These are phyloP conservation scores for Clavelina lepadiformis DNA, from an alignment of 23 tunicate genomes.

Conservation along the genomic window DNA sequence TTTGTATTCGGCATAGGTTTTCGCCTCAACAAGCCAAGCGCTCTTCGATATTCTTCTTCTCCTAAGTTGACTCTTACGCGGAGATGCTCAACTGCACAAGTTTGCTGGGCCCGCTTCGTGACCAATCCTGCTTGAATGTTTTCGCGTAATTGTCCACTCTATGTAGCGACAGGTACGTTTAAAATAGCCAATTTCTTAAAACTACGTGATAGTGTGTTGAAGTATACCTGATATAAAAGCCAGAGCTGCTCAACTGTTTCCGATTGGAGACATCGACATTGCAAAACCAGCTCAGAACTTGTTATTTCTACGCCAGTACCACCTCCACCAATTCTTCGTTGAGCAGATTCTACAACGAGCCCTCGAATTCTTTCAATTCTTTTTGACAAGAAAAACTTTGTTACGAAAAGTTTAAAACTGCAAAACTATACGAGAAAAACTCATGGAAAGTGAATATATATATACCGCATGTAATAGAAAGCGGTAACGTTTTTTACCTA, in stretches of 20 bases:
- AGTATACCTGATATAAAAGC: conserved; percentile 90
- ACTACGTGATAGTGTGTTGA: not conserved
- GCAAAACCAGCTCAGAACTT: conserved; percentile 63
- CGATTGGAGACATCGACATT: conserved; percentile 75
- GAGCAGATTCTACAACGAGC: conserved; percentile 64
- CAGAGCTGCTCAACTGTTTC: conserved; percentile 87
- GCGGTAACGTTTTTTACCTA: conserved; percentile 32
- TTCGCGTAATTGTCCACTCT: conserved; percentile 90
- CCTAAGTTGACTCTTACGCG: conserved; percentile 50
- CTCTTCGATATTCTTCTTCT: conserved; percentile 86
- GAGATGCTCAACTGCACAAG: conserved; percentile 62
- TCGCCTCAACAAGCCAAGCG: conserved; percentile 74
- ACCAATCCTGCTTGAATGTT: conserved; percentile 77
- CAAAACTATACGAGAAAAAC: too few relatives aligned
- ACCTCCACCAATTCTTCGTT: conserved; percentile 66
- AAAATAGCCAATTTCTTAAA: not conserved
- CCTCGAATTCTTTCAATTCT: conserved; percentile 82
- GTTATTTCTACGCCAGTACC: conserved; percentile 58
- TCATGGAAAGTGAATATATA: not conserved
- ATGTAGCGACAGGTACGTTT: not conserved
- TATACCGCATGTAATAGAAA: not conserved
- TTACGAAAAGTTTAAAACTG: not conserved
- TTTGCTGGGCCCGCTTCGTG: conserved; percentile 50
- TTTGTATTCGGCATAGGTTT: conserved; percentile 94
- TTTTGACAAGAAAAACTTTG: not conserved